Conservation (phyloP, 2,113 vertebrate genomes). For the Protobothrops flavoviridis region DNA sequence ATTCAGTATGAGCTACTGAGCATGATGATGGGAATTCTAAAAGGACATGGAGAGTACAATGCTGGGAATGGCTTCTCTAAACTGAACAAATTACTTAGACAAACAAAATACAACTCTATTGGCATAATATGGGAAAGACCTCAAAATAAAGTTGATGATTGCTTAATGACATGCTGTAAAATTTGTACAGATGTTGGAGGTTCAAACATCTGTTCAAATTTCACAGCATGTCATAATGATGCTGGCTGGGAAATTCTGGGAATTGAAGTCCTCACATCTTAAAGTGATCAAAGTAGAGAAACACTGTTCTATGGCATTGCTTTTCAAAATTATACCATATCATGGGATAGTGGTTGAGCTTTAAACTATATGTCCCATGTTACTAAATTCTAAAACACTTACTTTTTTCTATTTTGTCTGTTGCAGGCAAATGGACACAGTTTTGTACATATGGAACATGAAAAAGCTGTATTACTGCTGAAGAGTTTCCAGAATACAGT, state of each 20-base stretch:
- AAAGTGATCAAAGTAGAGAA: background rate
- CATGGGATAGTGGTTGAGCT: background rate
- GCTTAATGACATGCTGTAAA: background rate
- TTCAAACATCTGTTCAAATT: background rate
- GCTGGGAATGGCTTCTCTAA: background rate
- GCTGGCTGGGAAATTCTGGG: background rate
- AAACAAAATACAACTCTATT: background rate
- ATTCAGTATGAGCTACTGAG: background rate
- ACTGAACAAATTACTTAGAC: background rate
- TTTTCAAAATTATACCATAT: background rate
- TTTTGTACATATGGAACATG: constrained; percentile 99
- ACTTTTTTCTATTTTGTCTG: constrained; percentile 69
- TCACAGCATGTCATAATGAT: background rate
- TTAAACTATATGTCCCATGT: accelerated
- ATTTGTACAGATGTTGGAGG: background rate
- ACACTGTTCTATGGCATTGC: background rate
- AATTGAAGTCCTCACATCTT: background rate
- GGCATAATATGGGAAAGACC: background rate
- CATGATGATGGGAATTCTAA: background rate
- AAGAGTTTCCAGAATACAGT: constrained; percentile 99
- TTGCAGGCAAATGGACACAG: constrained; percentile 98
- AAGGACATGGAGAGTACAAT: background rate
- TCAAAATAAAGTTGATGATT: background rate
- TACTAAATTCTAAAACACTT: accelerated
- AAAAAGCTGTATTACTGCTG: constrained; percentile 96